Percentiles rank a stretch among this genome's conserved stretches.
Evolutionary conservation across 1,140 invertebrate genomes (phyloP).

Genomic region (Cataglyphis hispanica): DNA sequence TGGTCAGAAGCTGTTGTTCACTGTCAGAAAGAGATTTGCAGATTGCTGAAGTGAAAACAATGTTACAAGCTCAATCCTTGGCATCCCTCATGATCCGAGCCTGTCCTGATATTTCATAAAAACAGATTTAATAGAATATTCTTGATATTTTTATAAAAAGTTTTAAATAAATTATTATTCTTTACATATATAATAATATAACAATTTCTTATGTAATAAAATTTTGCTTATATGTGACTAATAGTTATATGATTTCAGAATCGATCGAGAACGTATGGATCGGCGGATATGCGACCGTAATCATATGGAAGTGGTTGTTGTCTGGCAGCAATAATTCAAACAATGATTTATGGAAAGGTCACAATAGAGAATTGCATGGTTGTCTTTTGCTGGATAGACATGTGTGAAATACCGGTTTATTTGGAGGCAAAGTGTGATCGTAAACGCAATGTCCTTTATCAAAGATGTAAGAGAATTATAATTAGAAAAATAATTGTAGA

Average conservation of each 20-base stretch:
- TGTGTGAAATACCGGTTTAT: constrained; percentile 80
- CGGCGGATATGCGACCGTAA: constrained; percentile 66
- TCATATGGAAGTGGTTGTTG: constrained; percentile 72
- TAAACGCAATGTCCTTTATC: constrained; percentile 85
- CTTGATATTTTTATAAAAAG: constrained; percentile 23
- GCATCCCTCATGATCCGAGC: constrained; percentile 66
- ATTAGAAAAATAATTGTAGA: not conserved
- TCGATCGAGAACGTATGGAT: constrained; percentile 78
- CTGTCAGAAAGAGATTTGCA: constrained; percentile 67
- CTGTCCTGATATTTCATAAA: constrained; percentile 65
- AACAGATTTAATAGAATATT: not conserved
- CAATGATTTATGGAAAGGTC: constrained; percentile 63
- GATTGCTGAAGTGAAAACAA: constrained; percentile 68
- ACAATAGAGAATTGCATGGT: constrained; percentile 69
- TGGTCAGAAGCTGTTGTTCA: constrained; percentile 68
- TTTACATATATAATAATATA: not conserved
- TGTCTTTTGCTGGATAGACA: constrained; percentile 85
- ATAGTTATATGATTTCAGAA: constrained; percentile 41
- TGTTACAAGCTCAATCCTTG: constrained; percentile 51
- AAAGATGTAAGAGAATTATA: constrained; percentile 78
- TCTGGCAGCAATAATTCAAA: constrained; percentile 65
- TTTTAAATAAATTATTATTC: constrained; percentile 6
- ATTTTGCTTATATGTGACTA: not conserved
- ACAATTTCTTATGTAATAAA: constrained; percentile 12
- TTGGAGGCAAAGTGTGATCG: constrained; percentile 84